These are phyloP conservation scores for Philereme transversata DNA, from an alignment of 2,888 invertebrate species.

Conservation along the genomic window DNA sequence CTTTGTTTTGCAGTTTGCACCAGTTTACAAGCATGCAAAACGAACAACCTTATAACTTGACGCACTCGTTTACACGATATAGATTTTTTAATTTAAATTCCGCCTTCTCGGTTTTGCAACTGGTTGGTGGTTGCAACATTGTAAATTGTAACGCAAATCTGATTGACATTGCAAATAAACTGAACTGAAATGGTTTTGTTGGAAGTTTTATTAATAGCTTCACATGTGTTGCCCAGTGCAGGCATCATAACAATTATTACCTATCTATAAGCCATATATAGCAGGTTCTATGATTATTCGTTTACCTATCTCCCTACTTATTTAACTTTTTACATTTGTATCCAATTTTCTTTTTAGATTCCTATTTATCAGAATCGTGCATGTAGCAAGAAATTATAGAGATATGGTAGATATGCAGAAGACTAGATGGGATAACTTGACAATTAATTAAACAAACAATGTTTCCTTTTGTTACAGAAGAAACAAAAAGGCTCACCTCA, in stretches of 20 bases:
- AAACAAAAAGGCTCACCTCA: constrained; percentile 4
- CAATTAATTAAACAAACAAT: not conserved
- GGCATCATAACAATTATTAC: not conserved
- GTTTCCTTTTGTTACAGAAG: constrained; percentile 17
- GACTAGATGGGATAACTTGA: too few species aligned
- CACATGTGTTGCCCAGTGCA: not conserved
- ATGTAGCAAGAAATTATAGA: too few species aligned
- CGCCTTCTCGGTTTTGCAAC: constrained; percentile 27
- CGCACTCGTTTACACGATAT: constrained; percentile 38
- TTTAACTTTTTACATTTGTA: not conserved
- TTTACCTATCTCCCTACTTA: too few species aligned
- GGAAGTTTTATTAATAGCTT: not conserved
- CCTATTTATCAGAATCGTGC: too few species aligned
- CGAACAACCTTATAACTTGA: constrained; percentile 68
- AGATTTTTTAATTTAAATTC: constrained; percentile 33
- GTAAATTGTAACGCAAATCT: constrained; percentile 20
- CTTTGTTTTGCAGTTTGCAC: constrained; percentile 79
- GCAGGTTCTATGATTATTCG: too few species aligned
- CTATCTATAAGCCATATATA: not conserved
- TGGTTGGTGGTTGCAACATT: constrained; percentile 14
- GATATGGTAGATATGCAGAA: too few species aligned
- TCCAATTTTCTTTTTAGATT: too few species aligned
- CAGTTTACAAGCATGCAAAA: constrained; percentile 71
- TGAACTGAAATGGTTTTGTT: constrained; percentile 5
- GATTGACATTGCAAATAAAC: constrained; percentile 10